Evolutionary conservation across 1,140 invertebrate species (phyloP).

Genomic region (Drosophila bipectinata): DNA sequence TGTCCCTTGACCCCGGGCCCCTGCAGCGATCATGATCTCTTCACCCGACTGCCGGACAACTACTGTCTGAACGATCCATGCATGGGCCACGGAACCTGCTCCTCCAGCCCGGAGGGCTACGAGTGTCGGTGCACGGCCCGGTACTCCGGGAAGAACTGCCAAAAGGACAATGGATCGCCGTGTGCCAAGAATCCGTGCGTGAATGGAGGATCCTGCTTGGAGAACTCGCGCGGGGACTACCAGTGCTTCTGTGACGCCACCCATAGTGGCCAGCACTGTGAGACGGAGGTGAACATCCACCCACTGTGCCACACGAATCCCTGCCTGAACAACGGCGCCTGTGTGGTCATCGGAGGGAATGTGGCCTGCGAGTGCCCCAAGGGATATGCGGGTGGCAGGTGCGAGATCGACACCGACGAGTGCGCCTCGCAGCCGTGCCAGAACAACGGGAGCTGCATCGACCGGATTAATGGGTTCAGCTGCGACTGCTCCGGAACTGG

Average conservation of each 20-base stretch:
- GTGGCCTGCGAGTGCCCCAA: conserved; percentile 87
- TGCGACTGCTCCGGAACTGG: conserved; percentile 91
- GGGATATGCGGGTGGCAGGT: conserved; percentile 88
- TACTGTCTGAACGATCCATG: conserved; percentile 92
- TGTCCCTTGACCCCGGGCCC: conserved; percentile 89
- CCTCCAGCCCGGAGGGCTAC: conserved; percentile 89
- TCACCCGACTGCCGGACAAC: conserved; percentile 86
- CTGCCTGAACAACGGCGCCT: conserved; percentile 90
- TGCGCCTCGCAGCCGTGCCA: conserved; percentile 90
- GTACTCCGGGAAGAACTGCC: conserved; percentile 93
- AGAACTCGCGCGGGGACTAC: conserved; percentile 90
- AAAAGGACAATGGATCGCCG: conserved; percentile 90
- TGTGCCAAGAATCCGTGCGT: conserved; percentile 89
- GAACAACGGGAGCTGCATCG: conserved; percentile 92
- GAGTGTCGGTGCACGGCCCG: conserved; percentile 91
- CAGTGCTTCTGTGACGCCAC: conserved; percentile 89
- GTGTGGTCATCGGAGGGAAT: conserved; percentile 86
- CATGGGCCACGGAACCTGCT: conserved; percentile 91
- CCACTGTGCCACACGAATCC: conserved; percentile 90
- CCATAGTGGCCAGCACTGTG: conserved; percentile 91
- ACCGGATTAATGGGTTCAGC: conserved; percentile 90
- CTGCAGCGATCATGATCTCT: conserved; percentile 86
- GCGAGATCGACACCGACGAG: conserved; percentile 89
- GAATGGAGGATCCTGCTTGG: conserved; percentile 90
- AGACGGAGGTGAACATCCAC: conserved; percentile 89